Evolutionary conservation across 2,888 invertebrate species (phyloP).

Genomic region (Aphidius colemani): DNA sequence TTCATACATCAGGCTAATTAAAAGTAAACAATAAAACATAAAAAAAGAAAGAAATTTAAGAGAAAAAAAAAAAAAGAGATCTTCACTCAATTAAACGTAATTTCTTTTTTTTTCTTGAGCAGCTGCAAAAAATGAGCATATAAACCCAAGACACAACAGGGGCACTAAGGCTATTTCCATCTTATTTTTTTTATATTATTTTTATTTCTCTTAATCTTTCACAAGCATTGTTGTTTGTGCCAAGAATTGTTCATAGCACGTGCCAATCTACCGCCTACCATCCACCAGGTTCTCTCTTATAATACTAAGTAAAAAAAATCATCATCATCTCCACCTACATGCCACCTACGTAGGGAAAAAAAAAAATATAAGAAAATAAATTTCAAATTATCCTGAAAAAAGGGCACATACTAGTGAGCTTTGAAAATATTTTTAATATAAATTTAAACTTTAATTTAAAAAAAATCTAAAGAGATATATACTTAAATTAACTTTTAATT

Average conservation of each 20-base stretch:
- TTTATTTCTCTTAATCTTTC: slow-evolving; percentile 1
- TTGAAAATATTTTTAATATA: too few species aligned
- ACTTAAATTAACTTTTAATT: too few species aligned
- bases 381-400: too few species aligned
- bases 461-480: too few species aligned
- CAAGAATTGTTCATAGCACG: slow-evolving; percentile 10
- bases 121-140: slow-evolving; percentile 21
- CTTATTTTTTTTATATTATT: slow-evolving; percentile 8
- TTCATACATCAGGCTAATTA: too few species aligned
- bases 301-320: background rate
- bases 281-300: background rate
- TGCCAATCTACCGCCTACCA: slow-evolving; percentile 5
- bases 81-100: slow-evolving; percentile 33
- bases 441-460: too few species aligned
- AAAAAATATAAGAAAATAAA: too few species aligned
- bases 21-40: background rate
- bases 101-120: slow-evolving; percentile 26
- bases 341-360: slow-evolving; percentile 24
- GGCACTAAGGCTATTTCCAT: slow-evolving; percentile 18
- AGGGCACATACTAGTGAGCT: too few species aligned
- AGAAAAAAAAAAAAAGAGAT: slow-evolving; percentile 13
- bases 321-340: slow-evolving; percentile 31
- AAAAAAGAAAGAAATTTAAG: slow-evolving; percentile 13
- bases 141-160: slow-evolving; percentile 26
- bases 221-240: slow-evolving; percentile 1